These are phyloP conservation scores for Bellardia pandia DNA, from an alignment of 2,888 invertebrate species.

Conservation along the genomic window DNA sequence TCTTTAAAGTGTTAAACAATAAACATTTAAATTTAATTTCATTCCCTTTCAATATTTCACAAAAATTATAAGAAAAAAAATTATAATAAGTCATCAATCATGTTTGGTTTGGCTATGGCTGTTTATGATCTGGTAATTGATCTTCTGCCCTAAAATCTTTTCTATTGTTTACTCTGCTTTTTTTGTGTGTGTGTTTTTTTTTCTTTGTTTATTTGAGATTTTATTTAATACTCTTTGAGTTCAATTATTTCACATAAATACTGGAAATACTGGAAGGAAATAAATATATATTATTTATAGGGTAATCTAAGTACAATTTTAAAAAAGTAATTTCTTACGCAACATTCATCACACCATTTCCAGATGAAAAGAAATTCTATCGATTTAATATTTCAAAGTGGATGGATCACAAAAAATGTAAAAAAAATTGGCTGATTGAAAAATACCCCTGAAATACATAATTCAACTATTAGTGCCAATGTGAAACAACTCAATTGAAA, in stretches of 20 bases:
- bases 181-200: too few relatives aligned
- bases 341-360: slow-evolving; percentile 32
- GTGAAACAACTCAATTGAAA: too few relatives aligned
- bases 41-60: slow-evolving; percentile 26
- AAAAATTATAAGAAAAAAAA: too few relatives aligned
- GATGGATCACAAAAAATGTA: too few relatives aligned
- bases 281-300: not conserved
- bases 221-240: slow-evolving; percentile 39
- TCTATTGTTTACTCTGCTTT: slow-evolving; percentile 38
- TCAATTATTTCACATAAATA: slow-evolving; percentile 17
- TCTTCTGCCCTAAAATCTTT: slow-evolving; percentile 61
- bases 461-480: too few relatives aligned
- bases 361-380: not conserved
- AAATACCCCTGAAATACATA: too few relatives aligned
- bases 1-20: slow-evolving; percentile 40
- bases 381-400: too few relatives aligned
- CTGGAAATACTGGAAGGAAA: not conserved
- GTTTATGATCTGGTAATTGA: slow-evolving; percentile 71
- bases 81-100: slow-evolving; percentile 65
- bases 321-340: not conserved
- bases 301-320: not conserved
- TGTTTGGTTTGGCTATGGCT: slow-evolving; percentile 51
- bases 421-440: too few relatives aligned
- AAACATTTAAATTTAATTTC: slow-evolving; percentile 40
- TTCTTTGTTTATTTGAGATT: slow-evolving; percentile 21